Evolutionary conservation across 2,113 vertebrate species (phyloP).

Genomic region (Syrrhaptes paradoxus): DNA sequence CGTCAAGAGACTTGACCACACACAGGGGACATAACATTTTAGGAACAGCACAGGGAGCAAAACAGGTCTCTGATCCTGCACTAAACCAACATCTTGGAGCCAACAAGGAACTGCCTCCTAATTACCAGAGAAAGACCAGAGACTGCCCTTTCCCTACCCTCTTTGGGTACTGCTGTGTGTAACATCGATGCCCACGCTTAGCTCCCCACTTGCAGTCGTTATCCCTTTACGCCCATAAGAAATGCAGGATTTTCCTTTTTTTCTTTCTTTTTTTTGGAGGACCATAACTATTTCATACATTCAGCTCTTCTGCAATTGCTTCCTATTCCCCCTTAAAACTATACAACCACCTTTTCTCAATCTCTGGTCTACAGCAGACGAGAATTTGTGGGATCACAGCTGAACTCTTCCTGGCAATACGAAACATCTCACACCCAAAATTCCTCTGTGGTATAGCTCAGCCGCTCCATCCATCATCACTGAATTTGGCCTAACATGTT

Average conservation of each 20-base stretch:
- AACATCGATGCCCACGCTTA: not conserved
- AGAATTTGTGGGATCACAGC: not conserved
- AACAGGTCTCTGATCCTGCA: not conserved
- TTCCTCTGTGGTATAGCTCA: not conserved
- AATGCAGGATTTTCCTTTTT: not conserved
- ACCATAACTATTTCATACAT: not conserved
- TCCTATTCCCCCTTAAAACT: not conserved
- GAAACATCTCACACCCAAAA: not conserved
- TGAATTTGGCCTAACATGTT: not conserved
- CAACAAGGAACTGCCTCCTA: not conserved
- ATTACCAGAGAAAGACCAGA: not conserved
- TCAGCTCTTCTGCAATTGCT: not conserved
- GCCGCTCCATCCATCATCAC: not conserved
- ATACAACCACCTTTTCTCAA: not conserved
- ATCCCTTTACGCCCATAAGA: not conserved
- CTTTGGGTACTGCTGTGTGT: accelerated
- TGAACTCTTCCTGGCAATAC: not conserved
- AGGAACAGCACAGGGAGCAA: not conserved
- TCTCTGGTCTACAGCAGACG: not conserved
- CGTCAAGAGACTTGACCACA: not conserved
- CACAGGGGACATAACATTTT: not conserved
- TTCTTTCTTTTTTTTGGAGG: not conserved
- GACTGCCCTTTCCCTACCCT: not conserved
- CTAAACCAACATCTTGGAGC: not conserved
- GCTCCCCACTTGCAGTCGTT: not conserved